Evolutionary conservation across 2,113 vertebrate species (phyloP), one percentile per base, ranked within the genome.

Genomic region (Steatornis caripensis): DNA sequence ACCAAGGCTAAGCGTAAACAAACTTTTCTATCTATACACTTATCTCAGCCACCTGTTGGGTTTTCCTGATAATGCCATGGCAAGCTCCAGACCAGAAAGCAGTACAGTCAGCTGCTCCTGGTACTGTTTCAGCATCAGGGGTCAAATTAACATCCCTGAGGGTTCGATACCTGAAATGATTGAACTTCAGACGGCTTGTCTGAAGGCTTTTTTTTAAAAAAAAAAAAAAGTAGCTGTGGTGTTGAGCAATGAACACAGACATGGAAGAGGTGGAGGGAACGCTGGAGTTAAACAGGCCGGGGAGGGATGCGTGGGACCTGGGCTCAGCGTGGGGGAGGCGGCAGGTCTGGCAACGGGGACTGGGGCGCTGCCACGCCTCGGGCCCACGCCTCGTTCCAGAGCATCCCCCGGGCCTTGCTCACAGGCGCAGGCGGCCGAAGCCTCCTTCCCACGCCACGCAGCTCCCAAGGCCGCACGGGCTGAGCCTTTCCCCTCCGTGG

Each of bases 1-100:
- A 62, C 87, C 88, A 69, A 84, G 90, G 90, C 90, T 94, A 51
- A 93, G 77, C 2, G 3, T 92, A 95, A 96, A 93, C 91, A 94
- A 93, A 96, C 79, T 95, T 89, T 87, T 70, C 92, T 70, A 41
- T 76, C 91, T 39, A 6, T 48, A 51, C 46, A 36, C 88, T 95
- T 81, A 60, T 19, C 72, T 88, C 15, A 18, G 64, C 64, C 76
- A 81, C 92, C 85, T 78, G 34, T 71, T 71, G 92, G 30, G 76
- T 84, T 88, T 90, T 78, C 36, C 51, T 58, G 68, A 74, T 87
- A 86, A n/a, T 19, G 51, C 68, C n/a, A 4, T 4, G 26, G 57
- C 57, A 54, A n/a, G 45, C 43, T 69, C 45, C 9, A 10, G 71
- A 71, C 45, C 9, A 74, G 58, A 57, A 39, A 51, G 71, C 37